Conservation (phyloP, 1,140 invertebrate genomes). For the Drosophila novamexicana region DNA sequence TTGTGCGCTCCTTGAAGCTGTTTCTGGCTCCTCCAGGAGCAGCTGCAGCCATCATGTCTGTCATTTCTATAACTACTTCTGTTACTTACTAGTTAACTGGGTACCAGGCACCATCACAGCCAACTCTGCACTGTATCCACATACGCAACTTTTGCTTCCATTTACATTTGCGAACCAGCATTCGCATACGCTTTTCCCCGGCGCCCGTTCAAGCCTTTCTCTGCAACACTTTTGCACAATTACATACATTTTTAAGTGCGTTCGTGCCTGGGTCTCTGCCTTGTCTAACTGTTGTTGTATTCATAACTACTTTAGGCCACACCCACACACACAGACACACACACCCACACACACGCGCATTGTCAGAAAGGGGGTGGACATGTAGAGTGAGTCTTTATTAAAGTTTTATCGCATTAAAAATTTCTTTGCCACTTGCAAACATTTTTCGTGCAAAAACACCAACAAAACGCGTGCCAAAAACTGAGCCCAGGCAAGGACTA, state of each 20-base stretch:
- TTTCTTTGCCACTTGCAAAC: constrained; percentile 69
- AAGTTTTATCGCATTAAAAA: constrained; percentile 83
- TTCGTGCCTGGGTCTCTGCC: constrained; percentile 63
- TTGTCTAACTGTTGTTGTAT: constrained; percentile 74
- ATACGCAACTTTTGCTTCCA: constrained; percentile 54
- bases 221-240: constrained; percentile 74
- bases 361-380: neutral
- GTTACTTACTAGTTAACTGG: constrained; percentile 77
- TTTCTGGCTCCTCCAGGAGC: constrained; percentile 4
- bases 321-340: constrained; percentile 31
- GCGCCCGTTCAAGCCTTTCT: constrained; percentile 1
- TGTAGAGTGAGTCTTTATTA: constrained; percentile 74
- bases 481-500: constrained; percentile 54
- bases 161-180: constrained; percentile 23
- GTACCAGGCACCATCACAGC: constrained; percentile 12
- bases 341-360: neutral
- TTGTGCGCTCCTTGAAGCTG: constrained; percentile 10
- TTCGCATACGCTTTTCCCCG: neutral
- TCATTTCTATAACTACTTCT: constrained; percentile 82
- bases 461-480: constrained; percentile 70
- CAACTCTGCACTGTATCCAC: constrained; percentile 8
- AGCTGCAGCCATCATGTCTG: constrained; percentile 56
- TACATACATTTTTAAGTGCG: constrained; percentile 81
- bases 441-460: constrained; percentile 63
- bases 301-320: constrained; percentile 79